Conservation (phyloP, 1,140 invertebrate genomes). For the Drosophila sechellia region DNA sequence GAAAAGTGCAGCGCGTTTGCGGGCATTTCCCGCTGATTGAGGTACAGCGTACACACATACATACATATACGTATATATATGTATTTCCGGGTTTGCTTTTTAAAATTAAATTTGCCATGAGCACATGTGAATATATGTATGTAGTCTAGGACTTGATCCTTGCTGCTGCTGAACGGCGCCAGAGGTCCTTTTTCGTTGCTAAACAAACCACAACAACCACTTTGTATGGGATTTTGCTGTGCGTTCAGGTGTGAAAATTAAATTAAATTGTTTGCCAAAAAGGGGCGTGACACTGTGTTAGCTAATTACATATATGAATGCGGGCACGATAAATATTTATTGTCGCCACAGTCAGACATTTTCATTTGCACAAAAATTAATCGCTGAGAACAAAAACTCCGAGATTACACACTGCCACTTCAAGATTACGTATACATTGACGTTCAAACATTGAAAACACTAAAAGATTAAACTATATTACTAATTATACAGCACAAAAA, state of each 20-base stretch:
- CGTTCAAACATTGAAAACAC: neutral
- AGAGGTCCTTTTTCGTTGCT: constrained; percentile 17
- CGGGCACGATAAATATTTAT: constrained; percentile 29
- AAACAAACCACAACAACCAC: constrained; percentile 48
- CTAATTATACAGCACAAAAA: neutral
- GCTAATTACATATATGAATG: constrained; percentile 1
- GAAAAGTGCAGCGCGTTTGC: constrained; percentile 25
- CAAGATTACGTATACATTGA: constrained; percentile 9
- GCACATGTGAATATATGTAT: constrained; percentile 14
- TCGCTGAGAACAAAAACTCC: neutral
- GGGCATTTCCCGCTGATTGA: constrained; percentile 63
- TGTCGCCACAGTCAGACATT: constrained; percentile 5
- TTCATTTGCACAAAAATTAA: constrained; percentile 10
- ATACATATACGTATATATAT: too few relatives aligned
- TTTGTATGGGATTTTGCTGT: constrained; percentile 32
- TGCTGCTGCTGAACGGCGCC: constrained; percentile 7
- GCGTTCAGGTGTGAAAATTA: constrained; percentile 60
- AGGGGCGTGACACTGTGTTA: constrained; percentile 4
- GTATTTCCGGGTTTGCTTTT: constrained; percentile 58
- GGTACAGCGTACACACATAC: constrained; percentile 22
- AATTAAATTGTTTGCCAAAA: constrained; percentile 50
- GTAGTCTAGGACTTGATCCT: neutral
- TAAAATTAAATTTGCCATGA: constrained; percentile 72
- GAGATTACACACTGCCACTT: constrained; percentile 12
- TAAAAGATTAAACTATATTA: neutral